Evolutionary conservation across 2,888 invertebrate species (phyloP), one percentile per base, ranked within the genome.

Genomic region (Clunio marinus): DNA sequence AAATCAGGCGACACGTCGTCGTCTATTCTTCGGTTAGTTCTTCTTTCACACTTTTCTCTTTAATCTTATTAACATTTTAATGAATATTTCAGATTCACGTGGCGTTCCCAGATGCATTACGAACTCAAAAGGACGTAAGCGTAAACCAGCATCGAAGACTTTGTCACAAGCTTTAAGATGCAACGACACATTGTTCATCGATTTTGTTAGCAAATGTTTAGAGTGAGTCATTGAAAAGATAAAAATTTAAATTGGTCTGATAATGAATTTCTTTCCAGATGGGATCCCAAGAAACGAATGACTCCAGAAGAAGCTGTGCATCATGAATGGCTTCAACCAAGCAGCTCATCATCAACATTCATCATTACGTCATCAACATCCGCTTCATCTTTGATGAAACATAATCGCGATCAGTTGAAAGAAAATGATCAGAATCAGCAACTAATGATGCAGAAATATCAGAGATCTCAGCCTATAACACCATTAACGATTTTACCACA

Each of bases 121-220:
- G 45, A 96, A 96, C 78, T 93, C 93, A 71, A 96, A 96, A 79
- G 95, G 96, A 1, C 88, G 93, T 73, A 94, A 94, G 80, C 84
- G 96, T 63, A 83, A 91, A 74, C 95, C 96, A 0, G 92, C 88
- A 37, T 89, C 93, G 70, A 89, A 91, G 75, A 88, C 88, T 69
- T 82, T 96, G 68, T 83, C 89, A 17, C 84, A 88, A 74, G 91
- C 91, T 32, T 84, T 96, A 69, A 86, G 92, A 73, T 91, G 92
- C 74, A 89, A 88, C 75, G 95, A 96, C 78, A 84, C 88, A 15
- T 84, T 90, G 71, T 96, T 96, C 81, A 86, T 96, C 51, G 92
- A 95, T 80, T 96, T 96, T 79, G 85, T 96, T 73, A 86, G 88
- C 72, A 85, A 88, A 75, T 96, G 96, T 80, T 83, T 96, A 74